phyloP scores from a whole-genome alignment of 2,888 invertebrate genomes.

The Caenorhabditis wallacei region DNA sequence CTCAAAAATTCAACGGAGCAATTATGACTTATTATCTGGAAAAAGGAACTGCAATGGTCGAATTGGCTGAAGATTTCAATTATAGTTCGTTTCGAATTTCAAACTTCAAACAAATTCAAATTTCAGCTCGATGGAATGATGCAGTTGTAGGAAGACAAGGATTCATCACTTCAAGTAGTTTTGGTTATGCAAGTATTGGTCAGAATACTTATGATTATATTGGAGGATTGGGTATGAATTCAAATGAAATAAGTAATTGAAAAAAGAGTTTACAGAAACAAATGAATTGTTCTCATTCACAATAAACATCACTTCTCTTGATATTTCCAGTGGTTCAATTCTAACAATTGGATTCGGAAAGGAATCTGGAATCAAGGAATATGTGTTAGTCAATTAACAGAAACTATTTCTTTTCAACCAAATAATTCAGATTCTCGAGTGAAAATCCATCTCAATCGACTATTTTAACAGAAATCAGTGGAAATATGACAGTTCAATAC shows the following conservation, averaged over 20 bases:
- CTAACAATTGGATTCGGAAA: slow-evolving; percentile 14
- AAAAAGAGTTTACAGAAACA: background rate
- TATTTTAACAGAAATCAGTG: background rate
- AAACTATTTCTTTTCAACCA: background rate
- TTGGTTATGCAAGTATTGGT: background rate
- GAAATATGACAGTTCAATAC: slow-evolving; percentile 32
- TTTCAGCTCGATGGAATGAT: slow-evolving; percentile 54
- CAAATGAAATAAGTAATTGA: background rate
- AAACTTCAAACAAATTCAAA: no score
- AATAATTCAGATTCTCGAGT: slow-evolving; percentile 15
- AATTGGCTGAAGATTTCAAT: slow-evolving; percentile 45
- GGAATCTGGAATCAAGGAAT: background rate
- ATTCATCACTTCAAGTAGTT: slow-evolving; percentile 31
- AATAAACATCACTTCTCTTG: slow-evolving; percentile 31
- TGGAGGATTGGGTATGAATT: slow-evolving; percentile 23
- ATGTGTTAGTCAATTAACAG: background rate
- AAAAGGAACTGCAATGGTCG: slow-evolving; percentile 36
- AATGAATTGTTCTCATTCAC: slow-evolving; percentile 1
- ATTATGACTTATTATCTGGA: slow-evolving; percentile 48
- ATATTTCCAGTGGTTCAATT: slow-evolving; percentile 20
- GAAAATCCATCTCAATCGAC: background rate
- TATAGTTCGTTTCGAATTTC: slow-evolving; percentile 17
- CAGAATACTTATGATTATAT: slow-evolving; percentile 40
- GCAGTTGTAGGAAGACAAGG: slow-evolving; percentile 41
- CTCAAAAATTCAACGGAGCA: slow-evolving; percentile 43